Evolutionary conservation across 2,113 vertebrate species (phyloP).

Genomic region (Crotalus viridis): DNA sequence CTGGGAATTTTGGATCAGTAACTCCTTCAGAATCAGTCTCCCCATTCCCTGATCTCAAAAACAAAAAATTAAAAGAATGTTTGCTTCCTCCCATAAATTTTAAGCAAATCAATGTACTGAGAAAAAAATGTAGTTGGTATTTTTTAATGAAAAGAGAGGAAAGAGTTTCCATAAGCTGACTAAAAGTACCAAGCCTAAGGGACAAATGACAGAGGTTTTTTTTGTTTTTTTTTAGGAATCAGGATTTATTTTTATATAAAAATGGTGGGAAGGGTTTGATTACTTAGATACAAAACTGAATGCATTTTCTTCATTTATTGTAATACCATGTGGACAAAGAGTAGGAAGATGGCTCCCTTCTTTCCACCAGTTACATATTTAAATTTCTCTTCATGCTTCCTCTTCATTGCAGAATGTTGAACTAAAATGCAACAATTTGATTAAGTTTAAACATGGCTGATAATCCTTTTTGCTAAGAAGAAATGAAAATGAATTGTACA

Average conservation of each 20-base stretch:
- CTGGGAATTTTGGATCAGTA: neutral
- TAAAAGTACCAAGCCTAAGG: neutral
- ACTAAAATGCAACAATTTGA: neutral
- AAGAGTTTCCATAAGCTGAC: neutral
- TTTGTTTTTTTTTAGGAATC: neutral
- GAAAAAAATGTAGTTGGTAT: neutral
- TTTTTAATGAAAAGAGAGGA: neutral
- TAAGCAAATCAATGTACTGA: neutral
- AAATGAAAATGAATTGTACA: neutral
- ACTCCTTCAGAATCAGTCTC: neutral
- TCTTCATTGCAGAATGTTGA: constrained; percentile 11
- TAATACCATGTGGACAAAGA: constrained; percentile 34
- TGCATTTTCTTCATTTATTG: constrained; percentile 3
- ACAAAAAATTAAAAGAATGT: neutral
- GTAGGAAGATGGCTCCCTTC: constrained; percentile 6
- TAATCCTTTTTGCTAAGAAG: neutral
- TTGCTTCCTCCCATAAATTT: neutral
- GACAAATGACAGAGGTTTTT: neutral
- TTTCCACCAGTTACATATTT: constrained; percentile 62
- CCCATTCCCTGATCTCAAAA: neutral
- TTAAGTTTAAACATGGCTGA: constrained; percentile 10
- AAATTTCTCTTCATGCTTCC: constrained; percentile 60
- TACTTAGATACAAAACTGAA: constrained; percentile 37
- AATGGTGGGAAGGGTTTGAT: constrained; percentile 13
- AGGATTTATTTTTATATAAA: neutral